A percentile compares a stretch with the other conserved stretches of the same genome.
Conservation (phyloP, 2,113 vertebrate genomes). For the Cottus gobio region DNA sequence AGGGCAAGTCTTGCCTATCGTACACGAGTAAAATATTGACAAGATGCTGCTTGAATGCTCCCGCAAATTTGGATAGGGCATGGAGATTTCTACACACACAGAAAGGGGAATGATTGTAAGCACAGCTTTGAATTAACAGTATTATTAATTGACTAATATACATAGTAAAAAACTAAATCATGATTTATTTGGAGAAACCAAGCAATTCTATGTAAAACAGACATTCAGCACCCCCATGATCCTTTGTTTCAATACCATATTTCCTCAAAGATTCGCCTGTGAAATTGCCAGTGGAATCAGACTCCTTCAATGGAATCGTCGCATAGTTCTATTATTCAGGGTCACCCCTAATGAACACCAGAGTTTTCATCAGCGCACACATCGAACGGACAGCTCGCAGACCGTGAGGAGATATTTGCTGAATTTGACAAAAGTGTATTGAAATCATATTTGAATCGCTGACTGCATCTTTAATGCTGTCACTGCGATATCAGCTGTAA, state of each 20-base stretch:
- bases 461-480: not conserved
- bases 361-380: not conserved
- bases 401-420: not conserved
- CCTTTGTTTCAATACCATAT: too few species aligned
- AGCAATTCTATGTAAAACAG: not conserved
- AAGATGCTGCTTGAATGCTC: not conserved
- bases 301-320: not conserved
- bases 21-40: too few species aligned
- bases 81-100: not conserved
- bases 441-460: not conserved
- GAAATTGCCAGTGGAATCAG: not conserved
- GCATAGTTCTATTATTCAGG: not conserved
- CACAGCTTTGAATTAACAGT: not conserved
- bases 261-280: not conserved
- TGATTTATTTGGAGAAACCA: not conserved
- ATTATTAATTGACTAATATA: not conserved
- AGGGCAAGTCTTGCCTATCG: too few species aligned
- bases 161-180: not conserved
- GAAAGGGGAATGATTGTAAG: too few species aligned
- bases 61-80: not conserved
- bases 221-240: not conserved
- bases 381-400: not conserved
- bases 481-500: slow-evolving; percentile 22
- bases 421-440: not conserved
- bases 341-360: not conserved